Evolutionary conservation across 1,140 invertebrate genomes (phyloP).

Genomic region (Neodiprion virginianus): DNA sequence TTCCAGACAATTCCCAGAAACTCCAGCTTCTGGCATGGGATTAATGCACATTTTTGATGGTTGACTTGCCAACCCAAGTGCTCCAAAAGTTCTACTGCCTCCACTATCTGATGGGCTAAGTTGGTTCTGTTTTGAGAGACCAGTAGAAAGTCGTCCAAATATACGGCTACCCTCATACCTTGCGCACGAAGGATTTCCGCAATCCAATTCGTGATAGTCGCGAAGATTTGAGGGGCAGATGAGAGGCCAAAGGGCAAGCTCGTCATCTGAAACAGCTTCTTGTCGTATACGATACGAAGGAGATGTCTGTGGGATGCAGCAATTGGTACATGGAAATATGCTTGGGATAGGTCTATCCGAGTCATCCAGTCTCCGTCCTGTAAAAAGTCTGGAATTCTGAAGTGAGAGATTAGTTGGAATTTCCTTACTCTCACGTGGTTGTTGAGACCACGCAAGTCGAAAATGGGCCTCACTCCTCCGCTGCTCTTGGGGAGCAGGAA

Average conservation of each 20-base stretch:
- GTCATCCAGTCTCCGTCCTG: conserved; percentile 43
- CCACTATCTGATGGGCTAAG: conserved; percentile 24
- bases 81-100: conserved; percentile 37
- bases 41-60: conserved; percentile 26
- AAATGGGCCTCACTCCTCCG: conserved; percentile 32
- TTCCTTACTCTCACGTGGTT: conserved; percentile 29
- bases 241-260: conserved; percentile 41
- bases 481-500: conserved; percentile 37
- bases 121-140: conserved; percentile 35
- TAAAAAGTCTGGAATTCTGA: conserved; percentile 37
- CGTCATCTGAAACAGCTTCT: conserved; percentile 33
- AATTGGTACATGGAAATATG: conserved; percentile 46
- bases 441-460: conserved; percentile 42
- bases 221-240: conserved; percentile 45
- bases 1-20: conserved; percentile 34
- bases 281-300: conserved; percentile 38
- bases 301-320: conserved; percentile 35
- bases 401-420: conserved; percentile 40
- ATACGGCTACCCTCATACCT: conserved; percentile 33
- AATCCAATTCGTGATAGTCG: conserved; percentile 46
- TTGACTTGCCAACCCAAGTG: conserved; percentile 35
- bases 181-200: conserved; percentile 36
- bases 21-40: conserved; percentile 25
- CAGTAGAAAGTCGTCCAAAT: conserved; percentile 43
- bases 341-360: conserved; percentile 42